These are phyloP conservation scores for Sebastes elongatus DNA, from an alignment of 2,797 vertebrate species.

Conservation along the genomic window DNA sequence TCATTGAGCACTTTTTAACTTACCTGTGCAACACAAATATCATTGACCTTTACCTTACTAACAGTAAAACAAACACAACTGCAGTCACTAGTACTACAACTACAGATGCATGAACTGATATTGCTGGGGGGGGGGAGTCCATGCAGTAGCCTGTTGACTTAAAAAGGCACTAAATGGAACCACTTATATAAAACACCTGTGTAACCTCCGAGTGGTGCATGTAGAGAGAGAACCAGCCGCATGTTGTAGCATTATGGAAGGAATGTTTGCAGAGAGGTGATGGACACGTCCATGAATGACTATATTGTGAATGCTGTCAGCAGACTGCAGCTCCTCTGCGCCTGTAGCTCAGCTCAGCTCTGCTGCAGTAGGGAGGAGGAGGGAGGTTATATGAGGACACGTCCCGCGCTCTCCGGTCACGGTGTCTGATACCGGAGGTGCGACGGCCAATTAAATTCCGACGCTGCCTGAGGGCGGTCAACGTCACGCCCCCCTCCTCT, in stretches of 20 bases:
- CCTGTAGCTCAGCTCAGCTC: no score
- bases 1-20: background rate
- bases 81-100: background rate
- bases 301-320: background rate
- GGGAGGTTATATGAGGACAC: background rate
- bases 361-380: background rate
- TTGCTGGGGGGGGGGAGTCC: no score
- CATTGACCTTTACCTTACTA: background rate
- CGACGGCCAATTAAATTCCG: background rate
- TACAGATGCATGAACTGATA: no score
- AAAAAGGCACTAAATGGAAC: no score
- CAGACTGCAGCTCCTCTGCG: background rate
- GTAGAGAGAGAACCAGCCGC: no score
- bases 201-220: no score
- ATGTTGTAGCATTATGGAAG: no score
- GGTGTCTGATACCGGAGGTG: background rate
- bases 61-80: background rate
- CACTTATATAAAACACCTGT: no score
- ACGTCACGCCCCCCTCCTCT: no score
- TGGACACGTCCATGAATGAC: no score
- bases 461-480: background rate
- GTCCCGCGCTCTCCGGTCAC: background rate
- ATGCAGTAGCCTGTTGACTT: no score
- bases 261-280: no score
- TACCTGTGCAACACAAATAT: background rate